Evolutionary conservation across 2,888 invertebrate species (phyloP).

Genomic region (Noctua fimbriata): DNA sequence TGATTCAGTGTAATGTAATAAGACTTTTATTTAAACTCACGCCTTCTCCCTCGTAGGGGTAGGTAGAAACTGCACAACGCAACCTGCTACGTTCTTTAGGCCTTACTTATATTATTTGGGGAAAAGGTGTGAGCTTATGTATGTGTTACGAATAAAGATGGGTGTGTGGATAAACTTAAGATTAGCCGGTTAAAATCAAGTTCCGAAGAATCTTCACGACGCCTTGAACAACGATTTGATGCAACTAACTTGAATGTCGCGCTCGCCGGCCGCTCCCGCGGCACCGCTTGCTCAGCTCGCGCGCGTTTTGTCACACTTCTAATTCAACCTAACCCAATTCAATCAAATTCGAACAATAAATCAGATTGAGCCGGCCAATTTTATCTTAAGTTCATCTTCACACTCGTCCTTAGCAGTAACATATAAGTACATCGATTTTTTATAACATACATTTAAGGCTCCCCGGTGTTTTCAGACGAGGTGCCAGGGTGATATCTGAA

Average conservation of each 20-base stretch:
- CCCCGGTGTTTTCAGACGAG: background rate
- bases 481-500: slow-evolving; percentile 5
- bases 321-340: no score
- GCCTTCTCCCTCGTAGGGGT: background rate
- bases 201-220: no score
- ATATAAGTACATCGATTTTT: background rate
- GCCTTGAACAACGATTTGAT: no score
- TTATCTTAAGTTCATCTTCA: background rate
- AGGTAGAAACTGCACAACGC: background rate
- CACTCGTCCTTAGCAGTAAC: background rate
- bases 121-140: background rate
- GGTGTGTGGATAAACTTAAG: background rate
- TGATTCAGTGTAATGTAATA: no score
- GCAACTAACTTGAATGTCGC: no score
- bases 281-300: no score
- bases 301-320: no score
- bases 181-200: background rate
- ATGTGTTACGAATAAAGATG: background rate
- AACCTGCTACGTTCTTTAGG: background rate
- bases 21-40: background rate
- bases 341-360: no score
- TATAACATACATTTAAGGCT: background rate
- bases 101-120: background rate
- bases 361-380: background rate
- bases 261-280: no score